Evolutionary conservation across 2,888 invertebrate species (phyloP), one percentile per base, ranked within the genome.

Genomic region (Aspidapion aeneum): DNA sequence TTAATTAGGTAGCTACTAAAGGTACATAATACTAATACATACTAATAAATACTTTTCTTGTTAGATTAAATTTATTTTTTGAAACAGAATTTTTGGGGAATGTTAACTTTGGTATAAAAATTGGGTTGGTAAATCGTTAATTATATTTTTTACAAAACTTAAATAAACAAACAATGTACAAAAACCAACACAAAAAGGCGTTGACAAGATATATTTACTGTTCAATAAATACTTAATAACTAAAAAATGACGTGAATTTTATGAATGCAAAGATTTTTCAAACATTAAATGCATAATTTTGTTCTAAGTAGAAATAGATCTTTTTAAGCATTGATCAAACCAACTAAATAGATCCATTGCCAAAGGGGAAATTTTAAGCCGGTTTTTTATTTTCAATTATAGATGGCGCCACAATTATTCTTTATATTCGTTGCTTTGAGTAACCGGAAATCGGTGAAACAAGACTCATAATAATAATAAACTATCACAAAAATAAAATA

Each of bases 31-130:
- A 69, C 71, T 70, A 69, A 69, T 73, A 72, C 73, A 70, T 68
- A 68, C 72, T 75, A 75, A 76, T 77, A 78, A 77, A 77, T 78
- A 78, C 76, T 78, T 77, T 74, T 35, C 12, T 35, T 35, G 12
- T 12, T 35, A 35, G 74, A 74, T 71, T 74, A 73, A 77, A 76
- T 77, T 76, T 73, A 70, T 72, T 76, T 76, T 75, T 74, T 74
- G 75, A 74, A 77, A 76, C 76, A 73, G 74, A 75, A 76, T 79
- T 78, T 80, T 79, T 85, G 84, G 86, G 87, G 87, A 87, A 87
- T 87, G 87, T 87, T 86, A 86, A 86, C 87, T 87, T 87, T 87
- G 87, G 87, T 86, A 87, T 87, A 78, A 35, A 35, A 35, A 79
- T 77, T 78, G 79, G 77, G 78, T 78, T 79, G 78, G 78, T 79